A percentile compares a stretch with the other conserved stretches of the same genome.
Conservation (phyloP, 2,797 vertebrate genomes). For the Galago senegalensis region DNA sequence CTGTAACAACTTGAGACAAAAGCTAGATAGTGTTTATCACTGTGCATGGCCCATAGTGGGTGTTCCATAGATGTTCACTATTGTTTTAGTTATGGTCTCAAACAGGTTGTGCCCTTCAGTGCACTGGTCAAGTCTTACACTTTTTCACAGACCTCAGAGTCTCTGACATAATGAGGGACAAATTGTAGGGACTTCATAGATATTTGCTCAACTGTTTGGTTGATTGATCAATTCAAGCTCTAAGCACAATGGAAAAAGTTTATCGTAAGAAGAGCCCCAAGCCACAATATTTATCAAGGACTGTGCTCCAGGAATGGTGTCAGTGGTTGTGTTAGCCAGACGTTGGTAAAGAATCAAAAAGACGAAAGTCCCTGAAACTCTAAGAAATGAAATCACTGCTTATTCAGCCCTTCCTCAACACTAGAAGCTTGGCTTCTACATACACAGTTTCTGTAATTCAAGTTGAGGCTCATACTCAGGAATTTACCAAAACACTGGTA, state of each 20-base stretch:
- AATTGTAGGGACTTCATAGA: background rate
- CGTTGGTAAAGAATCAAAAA: background rate
- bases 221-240: background rate
- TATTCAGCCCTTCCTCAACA: background rate
- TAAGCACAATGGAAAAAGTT: background rate
- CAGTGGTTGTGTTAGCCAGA: background rate
- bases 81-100: background rate
- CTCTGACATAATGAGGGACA: background rate
- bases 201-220: background rate
- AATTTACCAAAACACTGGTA: background rate
- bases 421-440: background rate
- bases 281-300: background rate
- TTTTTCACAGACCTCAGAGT: background rate
- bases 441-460: background rate
- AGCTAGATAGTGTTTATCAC: background rate
- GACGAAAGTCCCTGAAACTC: background rate
- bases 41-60: background rate
- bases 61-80: background rate
- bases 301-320: background rate
- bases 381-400: background rate
- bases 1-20: background rate
- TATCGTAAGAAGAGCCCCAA: background rate
- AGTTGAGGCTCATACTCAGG: background rate
- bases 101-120: background rate
- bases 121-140: background rate